Evolutionary conservation across 2,888 invertebrate species (phyloP).

Genomic region (Scaptodrosophila latifasciaeformis): DNA sequence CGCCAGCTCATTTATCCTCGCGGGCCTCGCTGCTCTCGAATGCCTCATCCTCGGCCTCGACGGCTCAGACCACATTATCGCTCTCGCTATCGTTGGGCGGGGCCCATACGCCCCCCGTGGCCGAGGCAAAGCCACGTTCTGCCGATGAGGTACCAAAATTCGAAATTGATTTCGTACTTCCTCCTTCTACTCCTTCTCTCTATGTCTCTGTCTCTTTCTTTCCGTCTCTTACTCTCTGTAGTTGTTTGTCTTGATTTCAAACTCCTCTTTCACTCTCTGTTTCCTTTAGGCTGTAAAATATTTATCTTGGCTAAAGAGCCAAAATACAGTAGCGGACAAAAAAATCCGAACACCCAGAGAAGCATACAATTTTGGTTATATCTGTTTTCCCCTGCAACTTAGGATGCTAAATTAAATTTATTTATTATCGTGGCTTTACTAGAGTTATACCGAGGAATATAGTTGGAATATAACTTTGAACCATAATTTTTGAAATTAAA

Average conservation of each 20-base stretch:
- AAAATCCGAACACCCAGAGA: too few relatives aligned
- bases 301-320: too few relatives aligned
- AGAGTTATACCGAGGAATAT: too few relatives aligned
- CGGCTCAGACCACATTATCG: conserved; percentile 59
- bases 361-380: too few relatives aligned
- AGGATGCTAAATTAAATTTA: too few relatives aligned
- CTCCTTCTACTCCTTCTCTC: not conserved
- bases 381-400: too few relatives aligned
- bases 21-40: conserved; percentile 68
- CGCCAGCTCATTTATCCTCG: conserved; percentile 75
- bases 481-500: too few relatives aligned
- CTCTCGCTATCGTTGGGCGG: conserved; percentile 25
- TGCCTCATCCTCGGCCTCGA: conserved; percentile 59
- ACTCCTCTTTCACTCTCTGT: conserved; percentile 27
- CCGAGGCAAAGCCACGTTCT: conserved; percentile 23
- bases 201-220: conserved; percentile 4
- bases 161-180: not conserved
- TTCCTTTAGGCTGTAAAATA: too few relatives aligned
- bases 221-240: conserved; percentile 14
- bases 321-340: too few relatives aligned
- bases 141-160: conserved; percentile 41
- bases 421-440: too few relatives aligned
- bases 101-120: not conserved
- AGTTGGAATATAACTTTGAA: too few relatives aligned
- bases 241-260: conserved; percentile 18